phyloP scores from a whole-genome alignment of 2,888 invertebrate genomes.

The Hermaeophaga mercurialis region DNA sequence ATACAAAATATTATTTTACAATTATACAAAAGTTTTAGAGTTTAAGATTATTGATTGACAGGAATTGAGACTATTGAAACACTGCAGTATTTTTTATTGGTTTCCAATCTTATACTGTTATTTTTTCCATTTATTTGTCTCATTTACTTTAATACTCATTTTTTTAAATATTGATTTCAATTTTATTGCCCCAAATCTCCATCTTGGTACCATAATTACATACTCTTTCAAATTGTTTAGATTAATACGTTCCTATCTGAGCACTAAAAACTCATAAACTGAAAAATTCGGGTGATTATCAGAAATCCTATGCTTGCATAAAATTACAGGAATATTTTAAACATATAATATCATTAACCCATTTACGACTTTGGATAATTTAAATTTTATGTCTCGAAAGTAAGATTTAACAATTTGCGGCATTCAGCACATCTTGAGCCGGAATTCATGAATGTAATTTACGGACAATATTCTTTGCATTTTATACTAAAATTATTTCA shows the following conservation, averaged over 20 bases:
- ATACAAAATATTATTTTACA: too few relatives aligned
- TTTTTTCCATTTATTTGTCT: too few relatives aligned
- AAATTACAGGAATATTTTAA: neutral
- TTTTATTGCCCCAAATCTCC: too few relatives aligned
- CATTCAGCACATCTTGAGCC: constrained; percentile 7
- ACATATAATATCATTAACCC: neutral
- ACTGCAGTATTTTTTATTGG: too few relatives aligned
- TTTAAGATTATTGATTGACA: too few relatives aligned
- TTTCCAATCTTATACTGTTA: too few relatives aligned
- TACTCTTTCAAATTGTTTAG: neutral
- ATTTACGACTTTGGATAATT: constrained; percentile 9
- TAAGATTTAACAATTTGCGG: constrained; percentile 13
- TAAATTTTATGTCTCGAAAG: constrained; percentile 13
- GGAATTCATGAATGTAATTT: constrained; percentile 8
- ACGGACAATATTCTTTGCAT: constrained; percentile 10
- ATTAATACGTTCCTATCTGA: neutral
- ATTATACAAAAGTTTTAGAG: too few relatives aligned
- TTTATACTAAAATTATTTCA: constrained; percentile 14
- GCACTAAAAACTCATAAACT: neutral
- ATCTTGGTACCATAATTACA: too few relatives aligned
- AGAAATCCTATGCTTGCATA: neutral
- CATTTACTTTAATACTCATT: too few relatives aligned
- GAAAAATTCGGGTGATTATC: neutral
- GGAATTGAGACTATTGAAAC: too few relatives aligned
- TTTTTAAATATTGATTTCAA: too few relatives aligned